Evolutionary conservation across 2,113 vertebrate species (phyloP).

Genomic region (Tyto alba): DNA sequence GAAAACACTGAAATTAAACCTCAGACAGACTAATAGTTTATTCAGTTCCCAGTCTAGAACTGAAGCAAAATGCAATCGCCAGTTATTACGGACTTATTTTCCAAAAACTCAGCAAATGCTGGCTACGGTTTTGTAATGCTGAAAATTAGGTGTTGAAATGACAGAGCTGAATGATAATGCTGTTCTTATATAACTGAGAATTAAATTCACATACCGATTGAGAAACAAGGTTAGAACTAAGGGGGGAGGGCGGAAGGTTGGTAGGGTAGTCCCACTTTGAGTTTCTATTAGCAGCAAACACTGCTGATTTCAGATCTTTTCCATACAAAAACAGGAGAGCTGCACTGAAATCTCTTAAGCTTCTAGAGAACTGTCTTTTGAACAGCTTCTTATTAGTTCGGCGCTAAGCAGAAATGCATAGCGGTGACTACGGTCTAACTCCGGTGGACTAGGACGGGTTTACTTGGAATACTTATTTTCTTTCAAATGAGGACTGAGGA

Average conservation of each 20-base stretch:
- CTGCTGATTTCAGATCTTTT: background rate
- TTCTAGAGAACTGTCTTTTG: background rate
- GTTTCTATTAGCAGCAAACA: background rate
- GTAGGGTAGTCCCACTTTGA: background rate
- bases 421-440: too few species aligned
- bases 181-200: background rate
- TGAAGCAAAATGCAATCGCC: background rate
- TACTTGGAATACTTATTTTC: background rate
- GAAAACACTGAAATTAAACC: background rate
- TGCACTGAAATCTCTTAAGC: background rate
- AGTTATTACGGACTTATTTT: background rate
- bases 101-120: background rate
- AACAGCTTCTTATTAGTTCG: too few species aligned
- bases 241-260: too few species aligned
- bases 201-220: background rate
- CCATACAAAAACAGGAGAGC: background rate
- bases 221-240: background rate
- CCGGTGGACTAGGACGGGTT: too few species aligned
- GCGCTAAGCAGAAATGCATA: too few species aligned
- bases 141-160: background rate
- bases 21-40: background rate
- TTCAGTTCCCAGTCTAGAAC: background rate
- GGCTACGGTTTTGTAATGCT: background rate
- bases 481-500: too few species aligned
- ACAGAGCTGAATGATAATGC: background rate